Evolutionary conservation across 2,797 vertebrate genomes (phyloP).

Genomic region (Tinamus major): DNA sequence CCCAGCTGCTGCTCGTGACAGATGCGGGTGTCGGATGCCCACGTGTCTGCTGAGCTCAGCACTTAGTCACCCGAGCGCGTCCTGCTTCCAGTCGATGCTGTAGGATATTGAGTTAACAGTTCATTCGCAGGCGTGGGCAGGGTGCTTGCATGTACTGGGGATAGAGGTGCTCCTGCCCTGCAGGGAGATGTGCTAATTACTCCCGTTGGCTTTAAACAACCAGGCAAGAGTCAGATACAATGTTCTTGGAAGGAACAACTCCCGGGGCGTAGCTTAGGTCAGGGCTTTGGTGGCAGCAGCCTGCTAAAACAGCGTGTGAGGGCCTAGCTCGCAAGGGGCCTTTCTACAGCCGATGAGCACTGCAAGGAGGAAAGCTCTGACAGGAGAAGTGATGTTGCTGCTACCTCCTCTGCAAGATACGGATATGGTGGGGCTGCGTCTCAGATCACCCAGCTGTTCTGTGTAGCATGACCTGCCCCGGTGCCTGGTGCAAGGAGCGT

Average conservation of each 20-base stretch:
- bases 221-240: not conserved
- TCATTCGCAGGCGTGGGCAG: not conserved
- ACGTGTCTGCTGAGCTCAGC: fast-evolving
- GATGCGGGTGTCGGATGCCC: not conserved
- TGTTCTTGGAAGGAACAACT: not conserved
- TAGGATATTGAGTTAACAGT: fast-evolving
- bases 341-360: not conserved
- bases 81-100: not conserved
- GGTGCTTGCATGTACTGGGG: not conserved
- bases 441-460: not conserved
- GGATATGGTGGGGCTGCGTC: fast-evolving
- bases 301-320: not conserved
- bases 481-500: not conserved
- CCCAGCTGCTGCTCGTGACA: not conserved
- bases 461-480: fast-evolving
- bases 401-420: not conserved
- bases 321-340: not conserved
- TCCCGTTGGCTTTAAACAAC: not conserved
- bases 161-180: not conserved
- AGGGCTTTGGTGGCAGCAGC: too few species aligned
- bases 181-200: not conserved
- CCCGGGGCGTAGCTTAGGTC: not conserved
- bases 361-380: not conserved
- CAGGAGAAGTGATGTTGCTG: not conserved
- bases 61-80: not conserved